These are phyloP conservation scores for Leptocoma aspasia DNA, from an alignment of 2,113 vertebrate species.

Conservation along the genomic window DNA sequence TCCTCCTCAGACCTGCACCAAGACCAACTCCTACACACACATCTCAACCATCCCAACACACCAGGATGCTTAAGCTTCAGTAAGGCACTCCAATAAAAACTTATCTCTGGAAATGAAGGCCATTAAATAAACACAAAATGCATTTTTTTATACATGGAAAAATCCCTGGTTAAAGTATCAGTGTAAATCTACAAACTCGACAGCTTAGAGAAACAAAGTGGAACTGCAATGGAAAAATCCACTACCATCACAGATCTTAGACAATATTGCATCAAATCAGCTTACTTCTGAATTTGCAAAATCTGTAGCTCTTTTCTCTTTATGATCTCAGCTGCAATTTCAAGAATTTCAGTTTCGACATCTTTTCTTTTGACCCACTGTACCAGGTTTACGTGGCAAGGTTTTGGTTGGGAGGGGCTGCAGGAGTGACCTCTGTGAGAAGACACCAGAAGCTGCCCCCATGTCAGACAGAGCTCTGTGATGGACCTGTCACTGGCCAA, in stretches of 20 bases:
- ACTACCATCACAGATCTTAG: background rate
- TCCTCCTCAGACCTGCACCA: background rate
- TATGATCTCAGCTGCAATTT: background rate
- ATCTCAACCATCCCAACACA: background rate
- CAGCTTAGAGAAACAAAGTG: background rate
- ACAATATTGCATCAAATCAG: background rate
- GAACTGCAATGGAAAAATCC: background rate
- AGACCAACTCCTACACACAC: background rate
- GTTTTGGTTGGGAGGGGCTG: background rate
- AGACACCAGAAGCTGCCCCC: background rate
- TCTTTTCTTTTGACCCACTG: background rate
- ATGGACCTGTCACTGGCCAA: background rate
- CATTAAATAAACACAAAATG: background rate
- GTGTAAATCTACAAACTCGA: background rate
- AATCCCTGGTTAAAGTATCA: background rate
- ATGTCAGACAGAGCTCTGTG: background rate
- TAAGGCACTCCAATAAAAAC: background rate
- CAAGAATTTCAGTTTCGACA: background rate
- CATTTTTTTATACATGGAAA: background rate
- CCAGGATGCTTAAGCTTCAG: background rate
- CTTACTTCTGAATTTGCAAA: background rate
- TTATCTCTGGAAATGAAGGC: background rate
- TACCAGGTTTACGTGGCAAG: rapidly evolving
- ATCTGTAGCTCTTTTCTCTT: background rate
- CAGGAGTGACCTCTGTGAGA: background rate